Evolutionary conservation across 2,888 invertebrate species (phyloP).

Genomic region (Cancer borealis): DNA sequence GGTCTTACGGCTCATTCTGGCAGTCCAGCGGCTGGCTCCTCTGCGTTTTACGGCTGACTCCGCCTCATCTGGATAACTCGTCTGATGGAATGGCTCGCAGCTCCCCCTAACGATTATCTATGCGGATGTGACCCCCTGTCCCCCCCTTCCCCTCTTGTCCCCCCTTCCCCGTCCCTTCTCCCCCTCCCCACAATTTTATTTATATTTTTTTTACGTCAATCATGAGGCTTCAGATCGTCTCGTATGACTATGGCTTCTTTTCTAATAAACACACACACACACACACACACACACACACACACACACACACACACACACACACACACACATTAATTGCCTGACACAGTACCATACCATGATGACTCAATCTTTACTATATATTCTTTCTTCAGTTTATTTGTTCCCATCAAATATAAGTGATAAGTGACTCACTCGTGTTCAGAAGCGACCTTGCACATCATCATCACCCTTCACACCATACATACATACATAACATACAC

Average conservation of each 20-base stretch:
- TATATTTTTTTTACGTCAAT: neutral
- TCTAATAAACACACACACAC: neutral
- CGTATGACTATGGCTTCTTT: neutral
- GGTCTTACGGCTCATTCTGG: constrained; percentile 42
- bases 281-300: neutral
- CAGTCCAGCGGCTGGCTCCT: constrained; percentile 44
- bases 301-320: neutral
- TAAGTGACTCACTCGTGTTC: neutral
- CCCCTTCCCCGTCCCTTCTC: neutral
- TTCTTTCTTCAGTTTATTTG: neutral
- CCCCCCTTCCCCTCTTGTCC: neutral
- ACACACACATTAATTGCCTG: no score
- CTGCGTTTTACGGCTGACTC: constrained; percentile 45
- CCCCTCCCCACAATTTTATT: neutral
- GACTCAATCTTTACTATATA: neutral
- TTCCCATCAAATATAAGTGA: neutral
- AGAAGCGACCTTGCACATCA: neutral
- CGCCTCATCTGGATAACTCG: constrained; percentile 25
- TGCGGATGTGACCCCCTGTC: constrained; percentile 21
- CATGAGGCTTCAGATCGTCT: neutral
- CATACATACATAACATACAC: neutral
- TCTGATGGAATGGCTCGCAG: constrained; percentile 31
- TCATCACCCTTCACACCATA: neutral
- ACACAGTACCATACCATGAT: neutral
- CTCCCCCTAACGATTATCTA: constrained; percentile 41